These are phyloP conservation scores for Chinchilla lanigera DNA, from an alignment of 2,113 vertebrate species.

Conservation along the genomic window DNA sequence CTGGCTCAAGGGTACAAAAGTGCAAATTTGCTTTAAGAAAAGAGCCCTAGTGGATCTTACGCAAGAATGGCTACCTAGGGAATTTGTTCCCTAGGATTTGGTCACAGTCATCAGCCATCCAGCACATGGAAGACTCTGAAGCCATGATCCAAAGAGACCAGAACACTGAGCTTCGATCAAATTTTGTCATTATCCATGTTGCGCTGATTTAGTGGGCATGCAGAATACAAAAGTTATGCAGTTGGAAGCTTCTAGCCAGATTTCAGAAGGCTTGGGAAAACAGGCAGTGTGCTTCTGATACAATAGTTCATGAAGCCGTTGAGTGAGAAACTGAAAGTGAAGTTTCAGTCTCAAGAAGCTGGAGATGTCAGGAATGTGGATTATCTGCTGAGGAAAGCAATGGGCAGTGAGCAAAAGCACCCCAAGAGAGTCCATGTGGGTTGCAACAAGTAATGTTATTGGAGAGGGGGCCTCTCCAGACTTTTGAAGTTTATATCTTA, in stretches of 20 bases:
- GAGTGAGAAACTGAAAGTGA: background rate
- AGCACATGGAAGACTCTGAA: background rate
- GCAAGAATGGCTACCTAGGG: background rate
- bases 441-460: background rate
- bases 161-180: background rate
- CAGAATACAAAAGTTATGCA: background rate
- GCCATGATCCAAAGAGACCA: background rate
- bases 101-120: background rate
- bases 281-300: background rate
- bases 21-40: background rate
- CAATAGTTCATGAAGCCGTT: background rate
- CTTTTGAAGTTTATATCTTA: background rate
- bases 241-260: background rate
- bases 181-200: background rate
- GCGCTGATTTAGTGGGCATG: background rate
- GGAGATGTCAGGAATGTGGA: background rate
- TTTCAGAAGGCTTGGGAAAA: background rate
- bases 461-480: background rate
- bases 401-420: too few relatives aligned
- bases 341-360: background rate
- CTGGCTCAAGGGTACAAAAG: background rate
- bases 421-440: background rate
- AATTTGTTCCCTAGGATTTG: background rate
- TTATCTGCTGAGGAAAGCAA: background rate
- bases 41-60: background rate